A percentile compares a stretch with the other conserved stretches of the same genome.
These are phyloP conservation scores for Trichomycterus rosablanca DNA, from an alignment of 2,113 vertebrate species.

Conservation along the genomic window DNA sequence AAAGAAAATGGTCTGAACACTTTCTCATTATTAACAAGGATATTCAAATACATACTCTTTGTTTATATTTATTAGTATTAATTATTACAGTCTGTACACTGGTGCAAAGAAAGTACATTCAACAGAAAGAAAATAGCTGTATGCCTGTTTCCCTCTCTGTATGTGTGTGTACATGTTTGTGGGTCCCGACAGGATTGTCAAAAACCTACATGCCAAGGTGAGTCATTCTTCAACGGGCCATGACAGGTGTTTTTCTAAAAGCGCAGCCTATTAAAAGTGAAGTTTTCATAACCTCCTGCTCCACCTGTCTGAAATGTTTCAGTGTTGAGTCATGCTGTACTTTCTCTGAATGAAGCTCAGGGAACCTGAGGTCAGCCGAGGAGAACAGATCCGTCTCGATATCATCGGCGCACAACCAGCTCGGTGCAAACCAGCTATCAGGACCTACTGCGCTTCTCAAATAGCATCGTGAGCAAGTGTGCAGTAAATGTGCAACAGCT, in stretches of 20 bases:
- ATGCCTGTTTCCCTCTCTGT: too few species aligned
- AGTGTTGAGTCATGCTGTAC: constrained; percentile 43
- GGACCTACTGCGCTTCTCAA: not conserved
- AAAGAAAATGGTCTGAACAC: too few species aligned
- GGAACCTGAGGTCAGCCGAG: constrained; percentile 46
- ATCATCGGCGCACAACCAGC: not conserved
- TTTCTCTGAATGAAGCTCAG: constrained; percentile 39
- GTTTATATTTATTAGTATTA: too few species aligned
- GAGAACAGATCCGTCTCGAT: constrained; percentile 25
- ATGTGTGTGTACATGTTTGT: not conserved
- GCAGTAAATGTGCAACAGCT: too few species aligned
- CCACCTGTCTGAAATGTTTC: constrained; percentile 39
- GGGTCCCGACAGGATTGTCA: constrained; percentile 17
- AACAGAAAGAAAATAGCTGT: too few species aligned
- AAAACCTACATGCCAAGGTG: constrained; percentile 8
- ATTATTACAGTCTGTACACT: too few species aligned
- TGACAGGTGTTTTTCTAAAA: constrained; percentile 32
- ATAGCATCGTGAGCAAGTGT: not conserved
- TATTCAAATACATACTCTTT: too few species aligned
- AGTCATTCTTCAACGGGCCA: constrained; percentile 25
- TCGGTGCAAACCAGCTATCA: not conserved
- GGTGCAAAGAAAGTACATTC: too few species aligned
- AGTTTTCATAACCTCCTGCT: constrained; percentile 35
- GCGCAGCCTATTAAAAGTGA: constrained; percentile 36
- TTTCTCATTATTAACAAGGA: too few species aligned